Conservation (phyloP, 2,888 invertebrate species). For the Allophyes oxyacanthae region DNA sequence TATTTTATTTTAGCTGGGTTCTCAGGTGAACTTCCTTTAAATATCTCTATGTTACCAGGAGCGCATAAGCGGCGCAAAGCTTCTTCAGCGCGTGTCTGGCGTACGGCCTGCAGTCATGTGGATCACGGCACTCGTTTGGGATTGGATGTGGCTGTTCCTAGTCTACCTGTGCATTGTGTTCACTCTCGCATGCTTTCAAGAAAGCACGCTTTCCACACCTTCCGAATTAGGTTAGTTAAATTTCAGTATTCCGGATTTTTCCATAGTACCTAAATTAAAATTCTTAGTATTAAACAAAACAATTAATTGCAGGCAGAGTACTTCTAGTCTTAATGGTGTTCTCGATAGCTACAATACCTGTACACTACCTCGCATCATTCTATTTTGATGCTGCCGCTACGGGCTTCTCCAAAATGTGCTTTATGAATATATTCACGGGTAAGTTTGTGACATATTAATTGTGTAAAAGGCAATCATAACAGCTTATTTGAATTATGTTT, state of each 20-base stretch:
- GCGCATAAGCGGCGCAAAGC: constrained; percentile 91
- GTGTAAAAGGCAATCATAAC: constrained; percentile 10
- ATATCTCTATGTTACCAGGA: constrained; percentile 86
- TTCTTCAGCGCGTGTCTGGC: constrained; percentile 93
- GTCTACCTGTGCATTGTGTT: constrained; percentile 89
- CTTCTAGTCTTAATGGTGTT: constrained; percentile 91
- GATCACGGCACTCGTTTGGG: constrained; percentile 92
- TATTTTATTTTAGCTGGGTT: too few relatives aligned
- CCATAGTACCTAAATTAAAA: too few relatives aligned
- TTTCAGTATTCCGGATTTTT: too few relatives aligned
- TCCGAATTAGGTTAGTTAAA: constrained; percentile 85
- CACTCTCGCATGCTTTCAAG: constrained; percentile 91
- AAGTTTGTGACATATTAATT: constrained; percentile 36
- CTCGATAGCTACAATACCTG: constrained; percentile 92
- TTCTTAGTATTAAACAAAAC: not conserved
- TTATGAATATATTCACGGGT: constrained; percentile 92
- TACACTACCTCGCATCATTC: constrained; percentile 93
- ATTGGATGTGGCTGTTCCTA: constrained; percentile 90
- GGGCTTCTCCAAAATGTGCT: constrained; percentile 93
- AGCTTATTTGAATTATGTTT: constrained; percentile 27
- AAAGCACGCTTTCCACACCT: constrained; percentile 89
- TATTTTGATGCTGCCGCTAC: constrained; percentile 92
- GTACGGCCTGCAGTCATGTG: constrained; percentile 92
- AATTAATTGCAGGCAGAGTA: constrained; percentile 86
- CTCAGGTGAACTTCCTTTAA: not conserved